phyloP scores from a whole-genome alignment of 2,113 vertebrate species.

The Sinocyclocheilus grahami region DNA sequence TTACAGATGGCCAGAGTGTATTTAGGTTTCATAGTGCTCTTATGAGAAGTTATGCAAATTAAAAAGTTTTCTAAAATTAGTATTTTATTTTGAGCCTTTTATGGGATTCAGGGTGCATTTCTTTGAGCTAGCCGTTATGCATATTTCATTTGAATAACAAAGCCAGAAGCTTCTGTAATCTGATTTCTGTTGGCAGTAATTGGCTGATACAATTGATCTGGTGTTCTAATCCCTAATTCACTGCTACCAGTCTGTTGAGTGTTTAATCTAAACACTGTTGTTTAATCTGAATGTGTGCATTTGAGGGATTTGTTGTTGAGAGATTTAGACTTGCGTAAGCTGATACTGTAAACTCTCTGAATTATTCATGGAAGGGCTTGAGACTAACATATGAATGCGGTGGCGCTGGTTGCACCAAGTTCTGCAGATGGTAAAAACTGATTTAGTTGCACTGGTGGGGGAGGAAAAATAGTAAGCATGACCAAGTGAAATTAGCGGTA shows the following conservation, averaged over 20 bases:
- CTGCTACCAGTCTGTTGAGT: constrained; percentile 47
- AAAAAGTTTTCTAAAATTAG: neutral
- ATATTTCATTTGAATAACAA: constrained; percentile 44
- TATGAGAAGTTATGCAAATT: neutral
- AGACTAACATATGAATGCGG: neutral
- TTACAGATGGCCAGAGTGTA: neutral
- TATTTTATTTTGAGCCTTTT: neutral
- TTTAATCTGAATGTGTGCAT: constrained; percentile 44
- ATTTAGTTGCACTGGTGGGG: neutral
- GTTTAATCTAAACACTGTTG: constrained; percentile 17
- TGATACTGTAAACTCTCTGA: constrained; percentile 25
- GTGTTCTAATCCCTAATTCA: constrained; percentile 50
- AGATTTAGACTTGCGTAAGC: constrained; percentile 10
- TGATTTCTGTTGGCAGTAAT: constrained; percentile 52
- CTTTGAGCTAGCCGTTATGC: constrained; percentile 2
- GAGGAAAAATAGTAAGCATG: neutral
- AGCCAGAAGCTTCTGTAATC: constrained; percentile 45
- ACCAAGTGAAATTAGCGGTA: neutral
- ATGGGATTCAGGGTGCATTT: constrained; percentile 15
- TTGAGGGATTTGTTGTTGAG: constrained; percentile 17
- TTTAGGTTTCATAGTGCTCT: neutral
- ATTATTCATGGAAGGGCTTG: constrained; percentile 7
- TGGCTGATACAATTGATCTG: constrained; percentile 51
- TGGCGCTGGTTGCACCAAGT: neutral
- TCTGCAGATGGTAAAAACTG: neutral